Evolutionary conservation across 2,797 vertebrate species (phyloP), one percentile per base, ranked within the genome.

Genomic region (Neopelma chrysocephalum): DNA sequence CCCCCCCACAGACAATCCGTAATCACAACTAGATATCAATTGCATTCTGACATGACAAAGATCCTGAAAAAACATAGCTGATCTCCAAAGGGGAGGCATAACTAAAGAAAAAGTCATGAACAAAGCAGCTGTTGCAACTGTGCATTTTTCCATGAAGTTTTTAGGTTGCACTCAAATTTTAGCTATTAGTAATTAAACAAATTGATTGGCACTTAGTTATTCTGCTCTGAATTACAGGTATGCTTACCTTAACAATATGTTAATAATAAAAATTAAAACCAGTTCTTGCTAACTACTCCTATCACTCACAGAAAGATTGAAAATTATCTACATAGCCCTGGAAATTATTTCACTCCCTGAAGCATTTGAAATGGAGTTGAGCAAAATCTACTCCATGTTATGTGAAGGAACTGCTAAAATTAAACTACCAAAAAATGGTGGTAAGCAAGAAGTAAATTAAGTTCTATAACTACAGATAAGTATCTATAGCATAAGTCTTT

Each of bases 401-500:
- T 86, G 43, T 76, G 56, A 86, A 76, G 73, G 51, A 91, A 91
- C 23, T 60, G 53, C 64, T 95, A 81, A 96, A 93, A 93, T 71
- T 66, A 54, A 86, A 58, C 57, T 70, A 56, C 71, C 47, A 45
- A 84, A 94, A 93, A 92, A 70, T 87, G 18, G 45, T 82, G 22
- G 62, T 80, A 94, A 93, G 69, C 58, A 84, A 87, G 60, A 93
- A 93, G 58, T 62, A 93, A 96, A 96, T 88, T 88, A 95, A 82
- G 48, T 78, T 51, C 32, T 83, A 40, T 56, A 93, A 65, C 61
- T 76, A 22, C 42, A 92, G 76, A 75, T 91, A 87, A 91, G 42
- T 83, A 90, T 94, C 90, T 90, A 85, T 51, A 85, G 18, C 32
- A 29, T 61, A 79, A 80, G 94, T 83, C 61, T 82, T 91, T 94